These are phyloP conservation scores for Aythya baeri DNA, from an alignment of 2,113 vertebrate genomes.

Conservation along the genomic window DNA sequence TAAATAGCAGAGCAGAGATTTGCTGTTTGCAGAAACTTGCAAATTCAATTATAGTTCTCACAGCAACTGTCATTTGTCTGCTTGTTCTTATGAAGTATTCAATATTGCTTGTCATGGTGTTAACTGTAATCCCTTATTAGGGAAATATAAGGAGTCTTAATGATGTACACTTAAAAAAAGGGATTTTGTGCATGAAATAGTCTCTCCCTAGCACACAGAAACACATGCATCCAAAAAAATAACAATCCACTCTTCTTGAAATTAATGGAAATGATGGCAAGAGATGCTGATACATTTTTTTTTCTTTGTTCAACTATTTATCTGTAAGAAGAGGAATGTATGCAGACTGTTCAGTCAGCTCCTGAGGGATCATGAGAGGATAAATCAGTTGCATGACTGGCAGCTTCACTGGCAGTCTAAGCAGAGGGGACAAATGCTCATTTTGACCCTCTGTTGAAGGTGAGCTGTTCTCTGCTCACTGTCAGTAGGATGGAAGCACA, in stretches of 20 bases:
- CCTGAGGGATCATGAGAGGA: constrained; percentile 17
- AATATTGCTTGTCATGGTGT: neutral
- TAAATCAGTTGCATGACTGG: constrained; percentile 33
- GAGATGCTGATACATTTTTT: neutral
- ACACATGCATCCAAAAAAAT: neutral
- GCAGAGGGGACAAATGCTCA: neutral
- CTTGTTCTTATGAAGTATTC: constrained; percentile 1
- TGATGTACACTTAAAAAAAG: neutral
- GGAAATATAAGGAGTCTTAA: neutral
- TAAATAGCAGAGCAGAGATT: neutral
- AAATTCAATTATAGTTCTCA: constrained; percentile 10
- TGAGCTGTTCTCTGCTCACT: neutral
- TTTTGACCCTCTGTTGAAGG: neutral
- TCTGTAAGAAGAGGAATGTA: constrained; percentile 33
- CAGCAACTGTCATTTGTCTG: constrained; percentile 15
- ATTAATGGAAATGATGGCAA: neutral
- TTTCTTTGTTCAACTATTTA: neutral
- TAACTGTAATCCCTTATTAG: constrained; percentile 33
- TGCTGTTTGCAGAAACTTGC: neutral
- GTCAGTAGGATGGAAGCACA: neutral
- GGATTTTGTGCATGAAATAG: neutral
- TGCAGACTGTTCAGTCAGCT: constrained; percentile 11
- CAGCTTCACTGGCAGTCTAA: constrained; percentile 10
- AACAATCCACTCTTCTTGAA: neutral
- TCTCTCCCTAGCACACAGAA: neutral